phyloP scores from a whole-genome alignment of 1,140 invertebrate species.

The Drosophila mojavensis region DNA sequence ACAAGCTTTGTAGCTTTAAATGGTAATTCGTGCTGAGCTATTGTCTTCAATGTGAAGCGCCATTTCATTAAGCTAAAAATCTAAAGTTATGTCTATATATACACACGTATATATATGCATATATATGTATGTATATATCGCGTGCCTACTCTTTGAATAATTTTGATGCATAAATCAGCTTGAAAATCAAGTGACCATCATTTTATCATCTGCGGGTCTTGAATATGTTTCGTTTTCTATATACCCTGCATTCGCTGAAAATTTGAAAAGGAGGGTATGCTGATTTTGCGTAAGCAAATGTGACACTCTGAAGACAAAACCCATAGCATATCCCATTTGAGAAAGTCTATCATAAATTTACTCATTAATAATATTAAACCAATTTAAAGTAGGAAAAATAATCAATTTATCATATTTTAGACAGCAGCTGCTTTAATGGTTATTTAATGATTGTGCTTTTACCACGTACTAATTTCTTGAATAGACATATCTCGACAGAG shows the following conservation, averaged over 20 bases:
- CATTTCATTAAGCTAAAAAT: conserved; percentile 67
- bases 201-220: conserved; percentile 68
- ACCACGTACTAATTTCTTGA: neutral
- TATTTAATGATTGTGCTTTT: no score
- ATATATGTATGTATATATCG: neutral
- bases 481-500: neutral
- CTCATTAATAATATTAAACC: no score
- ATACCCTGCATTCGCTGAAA: neutral
- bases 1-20: conserved; percentile 21
- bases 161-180: conserved; percentile 60
- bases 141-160: conserved; percentile 14
- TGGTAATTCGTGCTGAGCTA: conserved; percentile 19
- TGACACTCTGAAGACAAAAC: no score
- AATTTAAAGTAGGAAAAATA: no score
- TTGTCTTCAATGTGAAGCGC: conserved; percentile 44
- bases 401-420: no score
- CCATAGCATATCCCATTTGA: no score
- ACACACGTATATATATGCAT: neutral
- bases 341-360: no score
- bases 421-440: no score
- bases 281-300: neutral
- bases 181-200: conserved; percentile 68
- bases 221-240: conserved; percentile 7
- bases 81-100: neutral
- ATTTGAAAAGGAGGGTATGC: neutral